phyloP scores from a whole-genome alignment of 2,888 invertebrate species.

The Caenorhabditis becei region DNA sequence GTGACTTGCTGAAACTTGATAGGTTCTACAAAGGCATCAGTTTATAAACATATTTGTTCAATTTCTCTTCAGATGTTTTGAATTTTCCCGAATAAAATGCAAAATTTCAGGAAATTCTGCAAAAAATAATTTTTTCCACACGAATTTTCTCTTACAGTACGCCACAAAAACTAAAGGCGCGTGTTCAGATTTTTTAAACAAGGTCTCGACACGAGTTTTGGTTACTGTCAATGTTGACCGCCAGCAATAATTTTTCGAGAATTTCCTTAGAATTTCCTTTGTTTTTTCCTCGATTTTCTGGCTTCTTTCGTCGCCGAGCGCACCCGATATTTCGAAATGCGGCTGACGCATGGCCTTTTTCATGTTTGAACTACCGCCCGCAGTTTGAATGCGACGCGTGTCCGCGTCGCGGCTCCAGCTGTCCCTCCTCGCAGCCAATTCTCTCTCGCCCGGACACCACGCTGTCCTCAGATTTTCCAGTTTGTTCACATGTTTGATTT shows the following conservation, averaged over 20 bases:
- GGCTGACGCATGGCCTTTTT: background rate
- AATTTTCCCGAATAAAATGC: no score
- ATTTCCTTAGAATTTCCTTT: background rate
- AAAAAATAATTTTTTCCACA: no score
- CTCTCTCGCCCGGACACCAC: conserved; percentile 34
- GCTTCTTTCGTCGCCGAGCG: background rate
- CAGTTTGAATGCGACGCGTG: conserved; percentile 44
- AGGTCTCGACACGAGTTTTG: background rate
- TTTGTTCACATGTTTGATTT: conserved; percentile 51
- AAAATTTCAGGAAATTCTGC: no score
- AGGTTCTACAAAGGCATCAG: no score
- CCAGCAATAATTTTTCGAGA: no score
- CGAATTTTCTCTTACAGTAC: no score
- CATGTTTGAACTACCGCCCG: conserved; percentile 30
- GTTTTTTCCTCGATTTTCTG: background rate
- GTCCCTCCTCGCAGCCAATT: conserved; percentile 43
- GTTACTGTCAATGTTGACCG: background rate
- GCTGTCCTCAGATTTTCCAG: conserved; percentile 38
- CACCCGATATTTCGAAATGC: background rate
- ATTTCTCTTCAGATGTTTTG: no score
- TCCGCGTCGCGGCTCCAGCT: conserved; percentile 61
- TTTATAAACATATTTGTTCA: no score
- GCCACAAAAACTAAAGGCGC: no score
- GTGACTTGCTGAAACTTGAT: no score
- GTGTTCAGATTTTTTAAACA: no score